Evolutionary conservation across 2,113 vertebrate species (phyloP).

Genomic region (Tapirus terrestris): DNA sequence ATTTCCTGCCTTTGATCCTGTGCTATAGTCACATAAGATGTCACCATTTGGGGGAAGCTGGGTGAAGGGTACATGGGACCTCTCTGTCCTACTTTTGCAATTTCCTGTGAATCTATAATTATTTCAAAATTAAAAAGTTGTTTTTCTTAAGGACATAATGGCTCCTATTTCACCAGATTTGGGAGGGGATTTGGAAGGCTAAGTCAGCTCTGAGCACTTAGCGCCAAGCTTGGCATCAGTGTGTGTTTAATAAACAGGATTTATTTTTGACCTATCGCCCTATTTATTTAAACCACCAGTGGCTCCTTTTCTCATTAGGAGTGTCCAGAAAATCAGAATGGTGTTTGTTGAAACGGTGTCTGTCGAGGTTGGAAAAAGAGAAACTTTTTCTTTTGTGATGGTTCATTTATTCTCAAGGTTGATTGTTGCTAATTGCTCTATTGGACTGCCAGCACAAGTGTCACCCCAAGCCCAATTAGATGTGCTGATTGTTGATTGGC

Average conservation of each 20-base stretch:
- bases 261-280: not conserved
- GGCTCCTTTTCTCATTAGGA: not conserved
- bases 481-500: not conserved
- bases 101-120: not conserved
- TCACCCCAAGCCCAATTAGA: not conserved
- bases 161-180: not conserved
- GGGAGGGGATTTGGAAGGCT: not conserved
- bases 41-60: not conserved
- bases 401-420: constrained; percentile 42
- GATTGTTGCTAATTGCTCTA: constrained; percentile 39
- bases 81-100: not conserved
- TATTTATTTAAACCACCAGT: not conserved
- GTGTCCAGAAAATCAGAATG: not conserved
- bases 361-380: not conserved
- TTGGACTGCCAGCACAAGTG: not conserved
- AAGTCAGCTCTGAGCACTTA: fast-evolving
- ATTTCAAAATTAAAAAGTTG: not conserved
- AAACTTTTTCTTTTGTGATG: not conserved
- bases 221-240: not conserved
- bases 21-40: fast-evolving
- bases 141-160: not conserved
- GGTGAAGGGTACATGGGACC: fast-evolving
- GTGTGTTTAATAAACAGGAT: not conserved
- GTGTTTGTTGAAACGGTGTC: not conserved
- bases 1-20: fast-evolving